phyloP scores from a whole-genome alignment of 2,113 vertebrate species.

The Pimephales promelas region DNA sequence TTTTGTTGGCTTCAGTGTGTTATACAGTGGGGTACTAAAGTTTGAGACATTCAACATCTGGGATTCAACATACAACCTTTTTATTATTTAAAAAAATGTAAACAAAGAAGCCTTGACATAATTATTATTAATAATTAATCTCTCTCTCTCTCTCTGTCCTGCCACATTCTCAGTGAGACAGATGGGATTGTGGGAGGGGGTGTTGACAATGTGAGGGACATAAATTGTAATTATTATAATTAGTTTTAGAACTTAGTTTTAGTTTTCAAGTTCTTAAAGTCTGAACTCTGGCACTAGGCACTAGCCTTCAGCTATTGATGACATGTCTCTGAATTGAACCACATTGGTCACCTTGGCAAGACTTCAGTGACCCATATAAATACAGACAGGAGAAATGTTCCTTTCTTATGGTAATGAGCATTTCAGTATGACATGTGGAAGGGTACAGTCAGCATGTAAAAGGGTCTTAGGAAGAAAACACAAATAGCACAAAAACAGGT shows the following conservation, averaged over 20 bases:
- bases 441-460: conserved; percentile 29
- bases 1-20: neutral
- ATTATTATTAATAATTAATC: neutral
- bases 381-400: conserved; percentile 42
- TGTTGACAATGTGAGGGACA: conserved; percentile 11
- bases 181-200: conserved; percentile 22
- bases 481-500: neutral
- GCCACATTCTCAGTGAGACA: neutral
- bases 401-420: conserved; percentile 51
- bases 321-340: conserved; percentile 42
- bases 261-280: conserved; percentile 46
- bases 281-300: conserved; percentile 34
- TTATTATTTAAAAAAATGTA: neutral
- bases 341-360: conserved; percentile 46
- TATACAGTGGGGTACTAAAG: neutral
- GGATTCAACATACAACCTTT: neutral
- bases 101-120: no score
- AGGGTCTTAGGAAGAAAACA: conserved; percentile 1
- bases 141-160: neutral
- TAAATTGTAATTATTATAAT: conserved; percentile 12
- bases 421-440: conserved; percentile 31
- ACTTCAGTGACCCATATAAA: conserved; percentile 56
- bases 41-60: neutral
- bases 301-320: conserved; percentile 43
- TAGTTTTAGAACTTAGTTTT: conserved; percentile 36